Evolutionary conservation across 2,888 invertebrate genomes (phyloP), one percentile per base, ranked within the genome.

Genomic region (Pecten maximus): DNA sequence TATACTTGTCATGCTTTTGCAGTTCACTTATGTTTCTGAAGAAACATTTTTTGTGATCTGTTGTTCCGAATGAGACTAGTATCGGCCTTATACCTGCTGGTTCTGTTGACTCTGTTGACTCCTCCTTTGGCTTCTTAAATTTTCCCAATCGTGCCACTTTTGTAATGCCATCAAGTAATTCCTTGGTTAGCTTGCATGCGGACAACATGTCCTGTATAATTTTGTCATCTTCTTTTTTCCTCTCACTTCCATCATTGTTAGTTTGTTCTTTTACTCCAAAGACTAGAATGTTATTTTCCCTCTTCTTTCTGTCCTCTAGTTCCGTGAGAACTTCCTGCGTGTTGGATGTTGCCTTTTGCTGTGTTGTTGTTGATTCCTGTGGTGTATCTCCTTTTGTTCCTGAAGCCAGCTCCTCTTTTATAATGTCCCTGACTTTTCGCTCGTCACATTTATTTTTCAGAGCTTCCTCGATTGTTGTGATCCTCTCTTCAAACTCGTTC

Each of bases 181-280:
- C n/a, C n/a, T n/a, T n/a, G n/a, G n/a, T n/a, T n/a, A n/a, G n/a
- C n/a, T n/a, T n/a, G n/a, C n/a, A n/a, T n/a, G n/a, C n/a, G n/a
- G n/a, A n/a, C n/a, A n/a, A n/a, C n/a, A n/a, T n/a, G n/a, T n/a
- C n/a, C n/a, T n/a, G n/a, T n/a, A n/a, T n/a, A n/a, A n/a, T n/a
- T n/a, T n/a, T n/a, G n/a, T n/a, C n/a, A n/a, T n/a, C n/a, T n/a
- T n/a, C n/a, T n/a, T n/a, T 60, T 28, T 60, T 60, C 60, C 60
- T 60, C 60, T 60, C n/a, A n/a, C 16, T 50, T 28, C n/a, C 60
- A 0, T 60, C 60, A 3, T 28, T 28, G 60, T 28, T 60, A n/a
- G 60, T 60, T 28, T 60, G 60, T 28, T 60, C n/a, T 28, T 60
- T 28, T 60, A 60, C 60, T 60, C 60, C 60, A 60, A 60, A 60